Percentiles rank a stretch among this genome's conserved stretches.
Evolutionary conservation across 2,888 invertebrate genomes (phyloP).

Genomic region (Nomada lathburiana): DNA sequence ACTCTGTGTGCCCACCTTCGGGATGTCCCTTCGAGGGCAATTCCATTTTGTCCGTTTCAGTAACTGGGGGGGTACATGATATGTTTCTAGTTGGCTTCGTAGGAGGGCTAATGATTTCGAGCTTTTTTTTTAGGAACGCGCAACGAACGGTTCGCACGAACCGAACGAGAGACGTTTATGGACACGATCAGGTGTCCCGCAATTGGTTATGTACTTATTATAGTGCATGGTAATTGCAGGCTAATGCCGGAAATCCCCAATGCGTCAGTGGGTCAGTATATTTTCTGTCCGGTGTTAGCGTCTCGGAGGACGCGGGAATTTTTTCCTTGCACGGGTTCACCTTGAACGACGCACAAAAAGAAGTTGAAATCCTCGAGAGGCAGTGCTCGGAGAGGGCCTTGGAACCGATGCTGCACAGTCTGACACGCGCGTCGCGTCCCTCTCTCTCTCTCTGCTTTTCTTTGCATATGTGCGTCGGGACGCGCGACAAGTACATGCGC

Average conservation of each 20-base stretch:
- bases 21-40: conserved; percentile 12
- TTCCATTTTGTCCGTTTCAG: not conserved
- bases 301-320: conserved; percentile 35
- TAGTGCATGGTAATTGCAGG: conserved; percentile 17
- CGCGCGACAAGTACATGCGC: conserved; percentile 33
- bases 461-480: not conserved
- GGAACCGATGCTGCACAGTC: conserved; percentile 39
- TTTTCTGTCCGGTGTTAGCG: conserved; percentile 32
- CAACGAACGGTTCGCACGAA: not conserved
- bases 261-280: conserved; percentile 60
- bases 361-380: conserved; percentile 59
- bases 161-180: conserved; percentile 2
- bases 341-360: conserved; percentile 56
- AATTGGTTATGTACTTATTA: not conserved
- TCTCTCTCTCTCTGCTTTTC: not conserved
- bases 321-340: conserved; percentile 44
- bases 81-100: not conserved
- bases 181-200: not conserved
- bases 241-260: conserved; percentile 57
- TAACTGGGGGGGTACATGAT: not conserved
- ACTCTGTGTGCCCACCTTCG: not conserved
- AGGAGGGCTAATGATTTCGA: not conserved
- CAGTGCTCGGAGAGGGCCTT: conserved; percentile 57
- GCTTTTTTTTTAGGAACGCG: not conserved
- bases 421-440: conserved; percentile 20